Evolutionary conservation across 2,797 vertebrate genomes (phyloP), one percentile per base, ranked within the genome.

Genomic region (Syncerus caffer): DNA sequence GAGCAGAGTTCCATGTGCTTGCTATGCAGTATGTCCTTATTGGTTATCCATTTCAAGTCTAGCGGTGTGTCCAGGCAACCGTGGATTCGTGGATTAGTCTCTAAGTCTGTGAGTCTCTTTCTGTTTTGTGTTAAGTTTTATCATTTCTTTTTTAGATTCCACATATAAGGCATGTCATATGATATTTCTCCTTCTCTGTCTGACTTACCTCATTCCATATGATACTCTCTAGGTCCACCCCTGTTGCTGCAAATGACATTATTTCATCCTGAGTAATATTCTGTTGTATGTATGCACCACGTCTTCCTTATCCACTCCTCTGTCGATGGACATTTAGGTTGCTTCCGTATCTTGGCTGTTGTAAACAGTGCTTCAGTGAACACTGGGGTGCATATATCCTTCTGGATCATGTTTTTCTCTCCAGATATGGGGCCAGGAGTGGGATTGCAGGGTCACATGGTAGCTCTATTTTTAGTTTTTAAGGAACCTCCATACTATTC

Each of bases 61-160:
- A 38, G 64, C 64, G 3, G 34, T 71, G 64, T 12, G n/a, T 71
- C 34, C 19, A 38, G 64, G 64, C 64, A 71, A 23, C 34, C 19
- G 0, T 71, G 64, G 19, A 34, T 38, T 71, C 0, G 0, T 71
- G 64, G 19, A 34, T 38, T 71, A 0, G 0, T 38, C n/a, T 23
- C 34, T 71, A 71, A 23, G 34, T 23, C 64, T 6, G 19, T 38
- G 64, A 71, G 64, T 12, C 64, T 38, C 19, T 71, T 38, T 67
- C 64, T 38, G 19, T 71, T 6, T 38, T 38, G 19, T 38, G 64
- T 38, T 38, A 71, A 38, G 71, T 38, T 71, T 10, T 71, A 23
- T 23, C 19, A 21, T 38, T 71, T 38, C 34, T 1, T 71, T 71
- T 71, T 38, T 6, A 38, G 34, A 71, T 38, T 71, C 34, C 19